Base-by-base conservation (phyloP, 2,797 vertebrate genomes). In the Muscicapa comitata region DNA sequence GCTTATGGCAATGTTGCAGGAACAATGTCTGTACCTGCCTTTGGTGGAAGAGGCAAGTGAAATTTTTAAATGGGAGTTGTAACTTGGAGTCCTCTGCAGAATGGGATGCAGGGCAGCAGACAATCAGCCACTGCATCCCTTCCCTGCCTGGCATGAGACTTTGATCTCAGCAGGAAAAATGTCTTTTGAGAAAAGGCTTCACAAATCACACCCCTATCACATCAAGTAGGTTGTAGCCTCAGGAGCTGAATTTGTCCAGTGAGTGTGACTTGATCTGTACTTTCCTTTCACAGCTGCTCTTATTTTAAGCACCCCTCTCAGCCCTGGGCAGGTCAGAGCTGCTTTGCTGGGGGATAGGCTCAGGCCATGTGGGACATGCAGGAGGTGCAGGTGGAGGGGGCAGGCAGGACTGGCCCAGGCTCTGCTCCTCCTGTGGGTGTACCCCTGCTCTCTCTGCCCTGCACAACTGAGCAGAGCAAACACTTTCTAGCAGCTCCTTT, bases 291-390 rank as follows among this genome's bases (percentile, higher is more conserved):
- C 35, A 31, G 16, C 50, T 79, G n/a, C 45, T 67, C 35, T n/a
- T 51, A 11, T 18, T 71, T 78, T 24, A 38, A 61, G 6, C n/a
- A 15, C 9, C 42, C 53, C 26, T 3, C 28, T 67, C 31, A 43
- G 53, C 5, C 45, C 71, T 18, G 25, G 43, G 57, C 0, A 45
- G 61, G 53, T 47, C 40, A 33, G 29, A 17, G 61, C n/a, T 63
- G 83, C 24, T 35, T 35, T 25, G 31, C 59, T 35, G 66, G 40
- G 18, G 20, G 10, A 12, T 38, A 4, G 0, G 1, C 50, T 31
- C 29, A 3, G 51, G 31, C 17, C 33, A 1, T 0, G 0, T 1
- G 62, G 54, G 31, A 65, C 51, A 11, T 2, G 25, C 26, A 31
- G 59, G 61, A 47, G 6, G 5, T 1, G 3, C 1, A 9, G 73